Conservation (phyloP, 2,113 vertebrate species). For the Paralichthys olivaceus region DNA sequence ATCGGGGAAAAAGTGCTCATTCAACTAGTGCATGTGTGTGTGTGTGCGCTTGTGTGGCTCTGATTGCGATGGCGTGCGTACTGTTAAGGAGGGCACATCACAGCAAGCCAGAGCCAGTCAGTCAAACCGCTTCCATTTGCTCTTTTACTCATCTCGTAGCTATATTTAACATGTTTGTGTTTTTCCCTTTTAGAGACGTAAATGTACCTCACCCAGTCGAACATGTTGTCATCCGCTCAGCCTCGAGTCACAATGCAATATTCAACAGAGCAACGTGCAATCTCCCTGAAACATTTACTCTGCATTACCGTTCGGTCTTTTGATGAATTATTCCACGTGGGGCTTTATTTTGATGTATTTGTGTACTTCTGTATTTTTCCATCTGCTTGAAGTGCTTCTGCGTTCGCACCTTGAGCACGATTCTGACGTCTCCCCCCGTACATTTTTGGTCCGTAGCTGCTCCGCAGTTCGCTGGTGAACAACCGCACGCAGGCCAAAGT, state of each 20-base stretch:
- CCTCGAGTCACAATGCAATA: constrained; percentile 72
- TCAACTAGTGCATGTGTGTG: constrained; percentile 59
- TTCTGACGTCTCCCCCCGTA: constrained; percentile 14
- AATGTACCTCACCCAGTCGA: constrained; percentile 55
- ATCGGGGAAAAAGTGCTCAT: constrained; percentile 62
- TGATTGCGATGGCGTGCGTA: constrained; percentile 14
- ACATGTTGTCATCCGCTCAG: constrained; percentile 49
- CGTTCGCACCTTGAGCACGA: neutral
- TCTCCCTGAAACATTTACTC: constrained; percentile 73
- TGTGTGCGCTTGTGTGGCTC: constrained; percentile 5
- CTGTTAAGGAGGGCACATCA: constrained; percentile 62
- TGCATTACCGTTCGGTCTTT: constrained; percentile 42
- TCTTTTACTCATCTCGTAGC: constrained; percentile 49
- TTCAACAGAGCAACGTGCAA: constrained; percentile 65
- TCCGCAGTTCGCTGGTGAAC: constrained; percentile 97
- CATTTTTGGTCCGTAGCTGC: constrained; percentile 82
- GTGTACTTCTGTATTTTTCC: neutral
- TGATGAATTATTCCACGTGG: constrained; percentile 71
- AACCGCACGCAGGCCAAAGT: constrained; percentile 99
- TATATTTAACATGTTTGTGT: constrained; percentile 77
- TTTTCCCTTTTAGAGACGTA: constrained; percentile 58
- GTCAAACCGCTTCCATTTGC: constrained; percentile 64
- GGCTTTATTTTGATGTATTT: constrained; percentile 36
- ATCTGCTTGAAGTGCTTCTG: neutral
- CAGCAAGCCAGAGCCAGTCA: constrained; percentile 51